These are phyloP conservation scores for Uria aalge DNA, from an alignment of 2,113 vertebrate species.

Conservation along the genomic window DNA sequence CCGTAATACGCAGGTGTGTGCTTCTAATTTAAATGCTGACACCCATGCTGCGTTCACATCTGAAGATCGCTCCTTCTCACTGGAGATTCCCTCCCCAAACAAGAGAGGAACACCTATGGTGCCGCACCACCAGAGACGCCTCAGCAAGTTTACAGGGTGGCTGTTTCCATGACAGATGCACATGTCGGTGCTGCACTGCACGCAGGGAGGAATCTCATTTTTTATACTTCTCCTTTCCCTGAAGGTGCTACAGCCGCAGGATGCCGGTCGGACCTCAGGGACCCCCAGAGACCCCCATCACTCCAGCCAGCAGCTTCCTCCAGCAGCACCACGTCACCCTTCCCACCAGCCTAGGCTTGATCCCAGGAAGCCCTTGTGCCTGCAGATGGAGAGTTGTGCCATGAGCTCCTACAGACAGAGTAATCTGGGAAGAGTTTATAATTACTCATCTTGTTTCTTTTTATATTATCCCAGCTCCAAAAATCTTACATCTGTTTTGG, in stretches of 20 bases:
- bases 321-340: not conserved
- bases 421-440: not conserved
- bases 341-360: not conserved
- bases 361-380: not conserved
- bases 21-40: constrained; percentile 43
- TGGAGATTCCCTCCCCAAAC: not conserved
- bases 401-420: not conserved
- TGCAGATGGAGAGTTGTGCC: not conserved
- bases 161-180: not conserved
- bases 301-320: not conserved
- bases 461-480: not conserved
- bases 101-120: not conserved
- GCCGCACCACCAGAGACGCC: rapidly evolving
- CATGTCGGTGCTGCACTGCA: not conserved
- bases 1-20: constrained; percentile 26
- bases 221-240: not conserved
- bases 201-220: rapidly evolving
- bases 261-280: not conserved
- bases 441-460: not conserved
- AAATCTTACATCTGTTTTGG: not conserved
- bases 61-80: not conserved
- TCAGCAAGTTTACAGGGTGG: rapidly evolving
- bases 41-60: constrained; percentile 11
- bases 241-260: not conserved
- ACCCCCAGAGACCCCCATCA: not conserved